Evolutionary conservation across 2,113 vertebrate species (phyloP).

Genomic region (Etheostoma spectabile): DNA sequence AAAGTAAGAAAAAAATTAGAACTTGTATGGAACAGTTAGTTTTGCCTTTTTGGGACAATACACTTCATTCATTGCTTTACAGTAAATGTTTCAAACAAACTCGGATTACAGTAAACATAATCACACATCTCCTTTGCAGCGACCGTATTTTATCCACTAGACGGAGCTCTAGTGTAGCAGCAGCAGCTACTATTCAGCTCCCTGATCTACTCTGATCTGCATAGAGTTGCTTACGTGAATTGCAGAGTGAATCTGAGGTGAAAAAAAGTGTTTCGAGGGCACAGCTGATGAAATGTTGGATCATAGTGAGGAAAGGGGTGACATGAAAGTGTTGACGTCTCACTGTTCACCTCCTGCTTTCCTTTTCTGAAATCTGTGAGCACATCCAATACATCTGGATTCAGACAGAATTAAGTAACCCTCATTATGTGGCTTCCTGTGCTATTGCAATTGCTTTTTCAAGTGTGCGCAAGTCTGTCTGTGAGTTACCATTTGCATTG

Average conservation of each 20-base stretch:
- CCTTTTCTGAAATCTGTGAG: constrained; percentile 56
- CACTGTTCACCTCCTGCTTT: constrained; percentile 47
- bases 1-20: not conserved
- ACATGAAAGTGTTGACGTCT: constrained; percentile 73
- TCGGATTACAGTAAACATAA: not conserved
- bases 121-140: not conserved
- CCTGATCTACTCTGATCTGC: constrained; percentile 9
- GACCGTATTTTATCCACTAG: constrained; percentile 32
- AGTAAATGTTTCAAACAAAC: not conserved
- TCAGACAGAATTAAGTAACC: constrained; percentile 69
- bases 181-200: not conserved
- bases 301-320: constrained; percentile 54
- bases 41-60: not conserved
- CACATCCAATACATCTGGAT: constrained; percentile 72
- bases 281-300: constrained; percentile 74
- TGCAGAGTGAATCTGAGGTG: constrained; percentile 52
- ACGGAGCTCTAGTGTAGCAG: constrained; percentile 45
- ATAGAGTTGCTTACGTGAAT: constrained; percentile 17
- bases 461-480: constrained; percentile 38
- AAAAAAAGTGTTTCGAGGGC: constrained; percentile 61
- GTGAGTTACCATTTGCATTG: constrained; percentile 23
- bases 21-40: not conserved
- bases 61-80: not conserved
- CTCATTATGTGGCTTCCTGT: constrained; percentile 68
- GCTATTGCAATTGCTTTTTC: constrained; percentile 51